Base-by-base conservation (phyloP, 2,113 vertebrate genomes). In the Anguilla rostrata region DNA sequence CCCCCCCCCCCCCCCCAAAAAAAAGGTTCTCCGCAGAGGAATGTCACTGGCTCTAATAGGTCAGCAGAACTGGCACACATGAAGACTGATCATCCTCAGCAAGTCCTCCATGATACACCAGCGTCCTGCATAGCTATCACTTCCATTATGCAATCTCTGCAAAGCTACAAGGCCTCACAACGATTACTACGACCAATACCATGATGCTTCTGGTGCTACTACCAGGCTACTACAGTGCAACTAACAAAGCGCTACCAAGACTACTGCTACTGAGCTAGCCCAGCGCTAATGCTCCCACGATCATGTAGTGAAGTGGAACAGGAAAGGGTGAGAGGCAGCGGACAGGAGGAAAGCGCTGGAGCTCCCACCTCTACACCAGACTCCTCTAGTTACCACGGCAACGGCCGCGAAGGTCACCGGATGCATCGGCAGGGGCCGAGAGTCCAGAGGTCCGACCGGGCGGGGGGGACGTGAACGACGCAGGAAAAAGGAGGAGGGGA, bases 401-500 rank as follows among this genome's bases (percentile, higher is more conserved):
- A 26, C 60, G 5, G 22, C 60, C 60, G 20, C 34, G 22, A 20
- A 66, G 60, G n/a, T 75, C 63, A 29, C 41, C 0, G n/a, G 3
- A 26, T 53, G 34, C 39, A 29, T 39, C 2, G 14, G 56, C 16
- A 39, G 22, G 60, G 82, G 82, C 14, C 9, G 39, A 34, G 34
- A 34, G 34, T 34, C n/a, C 29, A 26, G 41, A 39, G 11, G 84
- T 39, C 41, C 34, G 12, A 20, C 41, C 11, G 26, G 43, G 71
- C 16, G 49, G 34, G 57, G 34, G 78, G 49, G 20, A 81, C 40
- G 39, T 79, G 20, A 57, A 79, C 0, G 2, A 26, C 81, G 20
- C 78, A 81, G 81, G 46, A 20, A 87, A 34, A 15, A 63, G 63
- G 84, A 78, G 40, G 5, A 83, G 84, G 75, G 39, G 81, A 49